phyloP scores from a whole-genome alignment of 2,113 vertebrate genomes.

The Oncorhynchus kisutch region DNA sequence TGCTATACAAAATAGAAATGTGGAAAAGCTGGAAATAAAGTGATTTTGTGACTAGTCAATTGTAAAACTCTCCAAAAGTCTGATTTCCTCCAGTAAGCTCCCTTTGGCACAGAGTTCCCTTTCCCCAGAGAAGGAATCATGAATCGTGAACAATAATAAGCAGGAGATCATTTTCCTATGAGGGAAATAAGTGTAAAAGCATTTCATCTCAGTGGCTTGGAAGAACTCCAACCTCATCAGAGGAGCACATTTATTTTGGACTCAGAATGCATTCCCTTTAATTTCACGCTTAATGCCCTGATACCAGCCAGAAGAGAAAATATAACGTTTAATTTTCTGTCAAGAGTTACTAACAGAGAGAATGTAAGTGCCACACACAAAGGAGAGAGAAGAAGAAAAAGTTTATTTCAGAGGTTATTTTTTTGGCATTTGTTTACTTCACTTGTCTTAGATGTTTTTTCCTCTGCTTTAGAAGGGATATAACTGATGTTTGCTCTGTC shows the following conservation, averaged over 20 bases:
- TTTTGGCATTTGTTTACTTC: not conserved
- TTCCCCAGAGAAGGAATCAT: slow-evolving; percentile 31
- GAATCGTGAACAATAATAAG: slow-evolving; percentile 48
- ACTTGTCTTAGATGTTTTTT: not conserved
- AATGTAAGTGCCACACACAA: slow-evolving; percentile 56
- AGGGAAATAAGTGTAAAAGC: slow-evolving; percentile 53
- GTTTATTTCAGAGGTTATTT: not conserved
- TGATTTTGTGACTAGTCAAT: not conserved
- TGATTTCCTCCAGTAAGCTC: not conserved
- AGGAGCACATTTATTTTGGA: slow-evolving; percentile 63
- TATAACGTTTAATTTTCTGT: slow-evolving; percentile 62
- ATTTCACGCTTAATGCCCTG: slow-evolving; percentile 75
- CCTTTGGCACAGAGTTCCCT: slow-evolving; percentile 10
- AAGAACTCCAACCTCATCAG: slow-evolving; percentile 62
- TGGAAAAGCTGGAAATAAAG: no score
- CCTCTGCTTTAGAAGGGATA: not conserved
- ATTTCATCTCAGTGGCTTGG: slow-evolving; percentile 51
- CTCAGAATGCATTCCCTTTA: slow-evolving; percentile 66
- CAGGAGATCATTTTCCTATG: slow-evolving; percentile 14
- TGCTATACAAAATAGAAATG: no score
- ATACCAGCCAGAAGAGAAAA: slow-evolving; percentile 39
- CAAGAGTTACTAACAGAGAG: slow-evolving; percentile 41
- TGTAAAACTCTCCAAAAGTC: no score
- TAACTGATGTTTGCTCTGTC: not conserved
- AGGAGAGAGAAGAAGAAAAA: not conserved